These are phyloP conservation scores for Stenolophus ochropezus DNA, from an alignment of 2,888 invertebrate species.

Conservation along the genomic window DNA sequence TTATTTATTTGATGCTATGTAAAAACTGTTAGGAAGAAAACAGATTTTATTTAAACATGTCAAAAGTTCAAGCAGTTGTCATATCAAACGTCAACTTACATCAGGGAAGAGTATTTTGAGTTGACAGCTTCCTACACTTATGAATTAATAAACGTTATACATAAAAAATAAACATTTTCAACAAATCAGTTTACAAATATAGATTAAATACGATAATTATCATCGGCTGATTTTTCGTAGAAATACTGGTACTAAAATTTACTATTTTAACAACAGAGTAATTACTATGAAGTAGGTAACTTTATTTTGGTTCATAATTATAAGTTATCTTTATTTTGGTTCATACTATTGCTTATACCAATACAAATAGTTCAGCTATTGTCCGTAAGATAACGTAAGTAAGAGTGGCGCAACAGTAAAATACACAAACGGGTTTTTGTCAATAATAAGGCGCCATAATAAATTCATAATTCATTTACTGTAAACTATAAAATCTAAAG, in stretches of 20 bases:
- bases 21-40: constrained; percentile 31
- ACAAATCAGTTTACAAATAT: constrained; percentile 19
- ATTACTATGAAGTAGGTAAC: too few relatives aligned
- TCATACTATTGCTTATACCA: too few relatives aligned
- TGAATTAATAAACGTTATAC: neutral
- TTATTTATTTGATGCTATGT: constrained; percentile 59
- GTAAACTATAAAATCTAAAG: too few relatives aligned
- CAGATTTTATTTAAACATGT: constrained; percentile 18
- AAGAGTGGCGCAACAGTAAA: too few relatives aligned
- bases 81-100: constrained; percentile 49
- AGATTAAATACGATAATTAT: neutral
- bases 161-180: constrained; percentile 17
- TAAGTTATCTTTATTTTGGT: too few relatives aligned
- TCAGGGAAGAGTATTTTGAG: neutral
- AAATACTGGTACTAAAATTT: neutral
- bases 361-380: too few relatives aligned
- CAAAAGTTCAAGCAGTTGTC: constrained; percentile 31
- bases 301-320: too few relatives aligned
- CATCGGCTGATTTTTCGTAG: neutral
- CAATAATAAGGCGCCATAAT: too few relatives aligned
- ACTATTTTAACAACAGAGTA: neutral
- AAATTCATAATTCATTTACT: too few relatives aligned
- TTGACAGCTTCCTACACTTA: neutral
- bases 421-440: too few relatives aligned
- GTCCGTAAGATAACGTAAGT: too few relatives aligned